A percentile compares a stretch with the other conserved stretches of the same genome.
These are phyloP conservation scores for Hymenochirus boettgeri DNA, from an alignment of 2,113 vertebrate species.

Conservation along the genomic window DNA sequence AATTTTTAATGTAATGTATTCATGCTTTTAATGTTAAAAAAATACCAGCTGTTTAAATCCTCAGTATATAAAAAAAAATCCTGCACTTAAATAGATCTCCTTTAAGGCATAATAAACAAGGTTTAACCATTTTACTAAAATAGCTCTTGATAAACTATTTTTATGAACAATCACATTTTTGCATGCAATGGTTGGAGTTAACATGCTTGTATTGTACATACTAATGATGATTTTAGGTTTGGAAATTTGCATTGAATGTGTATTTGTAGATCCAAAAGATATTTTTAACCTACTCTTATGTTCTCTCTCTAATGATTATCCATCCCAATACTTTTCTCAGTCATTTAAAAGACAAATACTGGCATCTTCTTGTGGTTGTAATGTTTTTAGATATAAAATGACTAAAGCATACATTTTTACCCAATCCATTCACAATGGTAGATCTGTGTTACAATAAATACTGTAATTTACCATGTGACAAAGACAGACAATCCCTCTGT, in stretches of 20 bases:
- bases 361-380: slow-evolving; percentile 23
- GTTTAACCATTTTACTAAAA: too few relatives aligned
- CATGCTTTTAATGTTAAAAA: too few relatives aligned
- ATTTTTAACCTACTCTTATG: slow-evolving; percentile 4
- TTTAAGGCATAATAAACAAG: too few relatives aligned
- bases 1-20: too few relatives aligned
- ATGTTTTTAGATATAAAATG: slow-evolving; percentile 46
- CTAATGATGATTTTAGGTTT: background rate
- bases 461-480: slow-evolving; percentile 46
- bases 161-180: too few relatives aligned
- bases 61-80: too few relatives aligned
- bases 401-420: slow-evolving; percentile 16
- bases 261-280: slow-evolving; percentile 12
- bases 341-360: slow-evolving; percentile 28
- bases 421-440: slow-evolving; percentile 48
- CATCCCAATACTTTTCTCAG: background rate
- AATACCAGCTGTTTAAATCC: too few relatives aligned
- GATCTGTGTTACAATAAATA: slow-evolving; percentile 44
- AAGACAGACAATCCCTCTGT: slow-evolving; percentile 46
- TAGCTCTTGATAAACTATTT: too few relatives aligned
- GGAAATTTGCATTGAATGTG: background rate
- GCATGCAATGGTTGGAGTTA: too few relatives aligned
- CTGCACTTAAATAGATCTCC: too few relatives aligned
- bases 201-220: background rate
- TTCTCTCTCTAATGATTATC: slow-evolving; percentile 16